A percentile compares a stretch with the other conserved stretches of the same genome.
These are phyloP conservation scores for Elymnias hypermnestra DNA, from an alignment of 1,140 invertebrate genomes.

Conservation along the genomic window DNA sequence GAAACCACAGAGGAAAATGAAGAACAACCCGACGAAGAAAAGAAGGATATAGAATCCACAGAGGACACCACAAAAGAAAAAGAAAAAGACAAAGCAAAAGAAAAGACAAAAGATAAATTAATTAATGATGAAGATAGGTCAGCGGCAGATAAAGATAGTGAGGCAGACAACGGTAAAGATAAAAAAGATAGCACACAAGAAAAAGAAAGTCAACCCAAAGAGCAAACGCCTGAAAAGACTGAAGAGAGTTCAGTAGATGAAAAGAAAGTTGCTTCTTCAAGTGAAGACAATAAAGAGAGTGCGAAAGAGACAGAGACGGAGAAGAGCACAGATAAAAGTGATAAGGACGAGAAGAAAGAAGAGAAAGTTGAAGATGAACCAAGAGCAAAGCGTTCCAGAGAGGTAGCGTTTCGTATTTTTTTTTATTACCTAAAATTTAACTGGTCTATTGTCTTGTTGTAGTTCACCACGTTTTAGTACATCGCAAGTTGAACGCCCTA, in stretches of 20 bases:
- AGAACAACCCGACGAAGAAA: constrained; percentile 8
- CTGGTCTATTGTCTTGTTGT: too few relatives aligned
- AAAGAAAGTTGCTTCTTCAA: constrained; percentile 9
- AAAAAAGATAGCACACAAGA: constrained; percentile 10
- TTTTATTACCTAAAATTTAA: too few relatives aligned
- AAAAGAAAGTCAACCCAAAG: constrained; percentile 10
- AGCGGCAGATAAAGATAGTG: constrained; percentile 20
- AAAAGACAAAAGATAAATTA: constrained; percentile 14
- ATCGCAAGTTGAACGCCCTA: too few relatives aligned
- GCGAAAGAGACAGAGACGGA: constrained; percentile 18
- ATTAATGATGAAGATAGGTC: constrained; percentile 13
- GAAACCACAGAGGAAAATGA: constrained; percentile 8
- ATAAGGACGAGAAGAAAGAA: constrained; percentile 20
- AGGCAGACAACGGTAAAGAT: constrained; percentile 9
- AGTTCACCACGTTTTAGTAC: too few relatives aligned
- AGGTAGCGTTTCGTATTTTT: too few relatives aligned
- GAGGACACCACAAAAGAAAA: constrained; percentile 8
- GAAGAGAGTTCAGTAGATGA: constrained; percentile 8
- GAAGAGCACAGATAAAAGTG: constrained; percentile 22
- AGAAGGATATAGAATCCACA: constrained; percentile 11
- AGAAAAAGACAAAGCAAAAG: constrained; percentile 12
- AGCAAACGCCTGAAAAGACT: constrained; percentile 8
- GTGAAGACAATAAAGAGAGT: constrained; percentile 12
- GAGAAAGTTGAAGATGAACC: constrained; percentile 46
- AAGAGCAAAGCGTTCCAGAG: constrained; percentile 58